A percentile compares a stretch with the other conserved stretches of the same genome.
These are phyloP conservation scores for Cryptus armator DNA, from an alignment of 2,888 invertebrate species.

Conservation along the genomic window DNA sequence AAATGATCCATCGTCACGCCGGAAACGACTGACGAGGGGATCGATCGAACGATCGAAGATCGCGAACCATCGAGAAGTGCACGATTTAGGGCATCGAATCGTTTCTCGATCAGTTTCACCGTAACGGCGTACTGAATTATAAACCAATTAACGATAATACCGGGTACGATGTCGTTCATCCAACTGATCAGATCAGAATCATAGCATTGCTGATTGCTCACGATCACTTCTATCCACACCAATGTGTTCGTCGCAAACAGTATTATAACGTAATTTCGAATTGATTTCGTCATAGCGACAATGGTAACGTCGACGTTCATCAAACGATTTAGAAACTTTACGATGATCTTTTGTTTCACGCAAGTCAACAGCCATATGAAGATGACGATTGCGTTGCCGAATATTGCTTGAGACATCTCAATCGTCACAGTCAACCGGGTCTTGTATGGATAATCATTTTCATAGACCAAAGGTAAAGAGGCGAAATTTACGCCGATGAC, in stretches of 20 bases:
- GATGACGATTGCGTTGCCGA: slow-evolving; percentile 38
- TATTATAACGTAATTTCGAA: background rate
- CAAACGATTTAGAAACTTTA: slow-evolving; percentile 48
- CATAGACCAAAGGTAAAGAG: slow-evolving; percentile 18
- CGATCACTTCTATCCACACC: background rate
- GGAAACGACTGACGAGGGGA: background rate
- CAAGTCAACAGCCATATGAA: slow-evolving; percentile 50
- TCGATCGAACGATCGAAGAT: background rate
- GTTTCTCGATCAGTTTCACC: slow-evolving; percentile 44
- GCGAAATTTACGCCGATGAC: slow-evolving; percentile 32
- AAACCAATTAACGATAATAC: slow-evolving; percentile 31
- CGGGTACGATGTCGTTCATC: slow-evolving; percentile 49
- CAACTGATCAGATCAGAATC: background rate
- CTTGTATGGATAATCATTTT: slow-evolving; percentile 27
- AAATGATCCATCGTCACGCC: background rate
- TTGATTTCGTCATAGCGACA: background rate
- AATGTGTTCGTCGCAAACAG: background rate
- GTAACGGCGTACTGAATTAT: slow-evolving; percentile 54
- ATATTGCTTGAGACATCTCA: slow-evolving; percentile 46
- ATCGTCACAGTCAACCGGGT: slow-evolving; percentile 40
- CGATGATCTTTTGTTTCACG: slow-evolving; percentile 54
- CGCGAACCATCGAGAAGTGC: slow-evolving; percentile 23
- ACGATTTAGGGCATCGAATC: slow-evolving; percentile 48
- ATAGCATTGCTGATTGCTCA: background rate
- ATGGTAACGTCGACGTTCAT: slow-evolving; percentile 22